Conservation (phyloP, 2,797 vertebrate genomes). For the Sebastes flavidus region DNA sequence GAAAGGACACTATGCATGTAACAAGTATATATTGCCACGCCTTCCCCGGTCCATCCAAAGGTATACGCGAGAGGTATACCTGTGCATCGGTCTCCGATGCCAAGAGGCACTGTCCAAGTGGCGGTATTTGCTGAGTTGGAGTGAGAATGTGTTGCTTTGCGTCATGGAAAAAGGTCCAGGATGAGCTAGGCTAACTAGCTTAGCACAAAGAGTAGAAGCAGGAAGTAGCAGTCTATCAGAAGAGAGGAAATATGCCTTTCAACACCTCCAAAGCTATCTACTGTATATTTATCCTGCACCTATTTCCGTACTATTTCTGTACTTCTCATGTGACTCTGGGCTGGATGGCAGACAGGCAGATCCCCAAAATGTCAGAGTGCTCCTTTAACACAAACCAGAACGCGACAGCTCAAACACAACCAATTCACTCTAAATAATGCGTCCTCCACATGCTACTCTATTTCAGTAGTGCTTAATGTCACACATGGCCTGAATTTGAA, state of each 20-base stretch:
- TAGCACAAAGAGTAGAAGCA: neutral
- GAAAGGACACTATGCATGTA: no score
- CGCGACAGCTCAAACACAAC: neutral
- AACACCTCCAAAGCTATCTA: slow-evolving; percentile 15
- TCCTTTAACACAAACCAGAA: slow-evolving; percentile 16
- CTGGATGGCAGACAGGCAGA: slow-evolving; percentile 9
- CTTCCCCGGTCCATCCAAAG: no score
- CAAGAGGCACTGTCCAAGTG: no score
- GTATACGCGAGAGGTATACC: no score
- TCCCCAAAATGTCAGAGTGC: neutral
- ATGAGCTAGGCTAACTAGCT: neutral
- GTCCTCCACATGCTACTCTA: neutral
- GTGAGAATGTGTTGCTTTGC: neutral
- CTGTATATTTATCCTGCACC: slow-evolving; percentile 7
- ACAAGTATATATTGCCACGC: no score
- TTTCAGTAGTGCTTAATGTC: slow-evolving; percentile 8
- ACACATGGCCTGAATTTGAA: slow-evolving; percentile 15
- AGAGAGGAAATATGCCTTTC: slow-evolving; percentile 13
- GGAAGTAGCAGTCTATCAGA: slow-evolving; percentile 9
- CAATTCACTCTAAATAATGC: neutral
- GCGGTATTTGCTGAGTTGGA: no score
- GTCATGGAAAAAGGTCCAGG: neutral
- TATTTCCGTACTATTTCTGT: slow-evolving; percentile 38
- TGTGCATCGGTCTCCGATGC: no score
- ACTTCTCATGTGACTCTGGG: neutral